Evolutionary conservation across 1,140 invertebrate genomes (phyloP).

Genomic region (Hyposmocoma kahamanoa): DNA sequence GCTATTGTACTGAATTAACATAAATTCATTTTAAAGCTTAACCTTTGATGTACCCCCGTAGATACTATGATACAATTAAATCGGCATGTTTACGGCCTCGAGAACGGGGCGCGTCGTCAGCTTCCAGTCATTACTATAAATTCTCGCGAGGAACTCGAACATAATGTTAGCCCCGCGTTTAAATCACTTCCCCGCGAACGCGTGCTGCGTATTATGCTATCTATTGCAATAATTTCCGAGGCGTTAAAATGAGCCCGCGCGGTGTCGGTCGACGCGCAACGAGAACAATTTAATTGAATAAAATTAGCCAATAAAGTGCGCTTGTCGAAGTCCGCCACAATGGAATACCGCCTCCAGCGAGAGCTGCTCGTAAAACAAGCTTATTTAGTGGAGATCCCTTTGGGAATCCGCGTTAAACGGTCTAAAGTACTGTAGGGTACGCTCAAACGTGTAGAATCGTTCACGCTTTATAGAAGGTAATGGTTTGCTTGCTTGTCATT

Average conservation of each 20-base stretch:
- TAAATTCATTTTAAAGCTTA: constrained; percentile 52
- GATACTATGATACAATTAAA: no score
- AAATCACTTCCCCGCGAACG: constrained; percentile 40
- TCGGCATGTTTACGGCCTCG: constrained; percentile 32
- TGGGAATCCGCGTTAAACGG: constrained; percentile 58
- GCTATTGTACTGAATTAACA: constrained; percentile 49
- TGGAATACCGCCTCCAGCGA: constrained; percentile 52
- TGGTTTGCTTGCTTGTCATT: constrained; percentile 24
- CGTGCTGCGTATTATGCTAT: constrained; percentile 36
- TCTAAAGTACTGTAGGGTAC: constrained; percentile 37
- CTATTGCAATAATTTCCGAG: constrained; percentile 60
- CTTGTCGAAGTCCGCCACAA: constrained; percentile 55
- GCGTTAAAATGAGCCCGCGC: constrained; percentile 45
- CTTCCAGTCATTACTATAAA: constrained; percentile 39
- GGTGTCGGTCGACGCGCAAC: constrained; percentile 39
- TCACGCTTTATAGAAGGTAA: constrained; percentile 27
- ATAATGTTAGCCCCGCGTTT: constrained; percentile 26
- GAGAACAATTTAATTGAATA: constrained; percentile 71
- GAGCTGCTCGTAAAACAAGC: constrained; percentile 43
- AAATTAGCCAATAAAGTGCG: constrained; percentile 69
- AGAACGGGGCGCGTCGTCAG: constrained; percentile 30
- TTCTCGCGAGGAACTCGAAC: constrained; percentile 25
- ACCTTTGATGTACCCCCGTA: background rate
- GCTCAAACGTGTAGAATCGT: constrained; percentile 46
- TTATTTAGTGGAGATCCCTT: constrained; percentile 55